Conservation (phyloP, 2,888 invertebrate genomes). For the Synergus itoensis region DNA sequence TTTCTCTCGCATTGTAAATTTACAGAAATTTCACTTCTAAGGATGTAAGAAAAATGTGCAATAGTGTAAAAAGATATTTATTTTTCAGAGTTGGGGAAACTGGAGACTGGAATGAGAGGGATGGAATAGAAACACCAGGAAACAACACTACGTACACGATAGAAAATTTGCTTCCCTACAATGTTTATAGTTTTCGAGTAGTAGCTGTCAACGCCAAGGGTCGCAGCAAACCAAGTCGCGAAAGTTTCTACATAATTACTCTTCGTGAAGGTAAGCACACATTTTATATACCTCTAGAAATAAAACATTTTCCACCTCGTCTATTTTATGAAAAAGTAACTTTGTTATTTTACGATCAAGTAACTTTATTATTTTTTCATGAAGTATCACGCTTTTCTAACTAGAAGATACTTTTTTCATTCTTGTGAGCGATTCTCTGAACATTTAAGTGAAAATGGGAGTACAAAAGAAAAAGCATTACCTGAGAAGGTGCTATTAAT, state of each 20-base stretch:
- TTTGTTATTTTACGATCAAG: slow-evolving; percentile 5
- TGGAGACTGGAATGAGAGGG: slow-evolving; percentile 82
- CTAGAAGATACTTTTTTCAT: neutral
- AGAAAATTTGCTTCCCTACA: slow-evolving; percentile 84
- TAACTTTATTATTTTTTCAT: neutral
- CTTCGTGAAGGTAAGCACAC: slow-evolving; percentile 83
- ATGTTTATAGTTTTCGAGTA: slow-evolving; percentile 87
- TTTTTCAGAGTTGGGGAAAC: slow-evolving; percentile 84
- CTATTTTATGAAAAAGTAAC: neutral
- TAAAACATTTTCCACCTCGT: slow-evolving; percentile 45
- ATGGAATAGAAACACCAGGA: slow-evolving; percentile 82
- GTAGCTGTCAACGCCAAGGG: slow-evolving; percentile 86
- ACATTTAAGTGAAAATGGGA: neutral
- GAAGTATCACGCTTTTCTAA: neutral
- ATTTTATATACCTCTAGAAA: slow-evolving; percentile 20
- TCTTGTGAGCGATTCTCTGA: neutral
- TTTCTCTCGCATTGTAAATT: neutral
- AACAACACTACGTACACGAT: slow-evolving; percentile 85
- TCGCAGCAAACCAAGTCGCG: slow-evolving; percentile 83
- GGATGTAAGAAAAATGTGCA: neutral
- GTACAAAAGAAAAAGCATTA: neutral
- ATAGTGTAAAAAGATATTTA: neutral
- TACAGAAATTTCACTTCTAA: neutral
- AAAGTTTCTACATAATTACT: slow-evolving; percentile 87
- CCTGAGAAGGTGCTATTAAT: slow-evolving; percentile 4